Conservation (phyloP, 92 coral and sea anemone species). For the Heliopora coerulea region DNA sequence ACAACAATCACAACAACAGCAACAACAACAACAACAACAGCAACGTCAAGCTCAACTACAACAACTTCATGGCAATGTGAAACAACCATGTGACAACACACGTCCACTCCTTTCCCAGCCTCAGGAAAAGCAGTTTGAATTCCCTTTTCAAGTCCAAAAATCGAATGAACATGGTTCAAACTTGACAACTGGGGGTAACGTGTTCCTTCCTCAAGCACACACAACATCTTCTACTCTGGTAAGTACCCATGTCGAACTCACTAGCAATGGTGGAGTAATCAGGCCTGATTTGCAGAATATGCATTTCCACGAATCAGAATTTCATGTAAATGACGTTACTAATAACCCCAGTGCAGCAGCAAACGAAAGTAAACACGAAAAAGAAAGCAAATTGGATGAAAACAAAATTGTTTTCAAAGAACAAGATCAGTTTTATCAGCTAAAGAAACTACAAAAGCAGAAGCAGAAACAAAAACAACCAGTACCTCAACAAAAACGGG, state of each 20-base stretch:
- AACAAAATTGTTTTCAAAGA: background rate
- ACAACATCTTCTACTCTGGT: too few species aligned
- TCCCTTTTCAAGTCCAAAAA: background rate
- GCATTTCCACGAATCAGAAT: too few species aligned
- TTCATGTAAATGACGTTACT: too few species aligned
- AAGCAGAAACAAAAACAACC: background rate
- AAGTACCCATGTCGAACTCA: too few species aligned
- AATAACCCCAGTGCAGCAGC: background rate
- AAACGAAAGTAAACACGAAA: background rate
- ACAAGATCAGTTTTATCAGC: background rate
- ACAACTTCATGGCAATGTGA: background rate
- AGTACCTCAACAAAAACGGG: background rate
- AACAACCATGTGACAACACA: background rate
- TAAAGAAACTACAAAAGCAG: background rate
- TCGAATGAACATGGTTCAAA: background rate
- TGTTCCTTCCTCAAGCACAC: too few species aligned
- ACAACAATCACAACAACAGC: background rate
- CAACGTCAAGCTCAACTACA: background rate
- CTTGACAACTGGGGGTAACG: background rate
- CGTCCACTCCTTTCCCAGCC: background rate
- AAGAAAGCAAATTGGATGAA: background rate
- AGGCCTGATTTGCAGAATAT: too few species aligned
- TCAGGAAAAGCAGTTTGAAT: background rate
- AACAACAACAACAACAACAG: slow-evolving; percentile 13
- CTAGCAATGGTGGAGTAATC: too few species aligned